A percentile compares a stretch with the other conserved stretches of the same genome.
Evolutionary conservation across 2,888 invertebrate genomes (phyloP).

Genomic region (Mongoloraphidia duomilia): DNA sequence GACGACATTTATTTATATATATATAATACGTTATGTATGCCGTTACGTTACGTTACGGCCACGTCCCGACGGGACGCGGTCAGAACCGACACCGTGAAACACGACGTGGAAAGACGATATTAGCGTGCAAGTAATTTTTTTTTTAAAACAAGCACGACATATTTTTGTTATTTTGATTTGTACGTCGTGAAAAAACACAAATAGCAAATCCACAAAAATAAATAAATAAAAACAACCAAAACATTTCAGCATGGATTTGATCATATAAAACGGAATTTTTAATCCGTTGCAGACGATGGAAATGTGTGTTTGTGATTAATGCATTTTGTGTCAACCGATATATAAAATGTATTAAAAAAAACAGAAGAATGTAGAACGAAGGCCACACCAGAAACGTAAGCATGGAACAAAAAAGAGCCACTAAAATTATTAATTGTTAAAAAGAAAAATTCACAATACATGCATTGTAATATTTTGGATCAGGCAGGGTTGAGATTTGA

Average conservation of each 20-base stretch:
- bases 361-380: not conserved
- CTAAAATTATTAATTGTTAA: conserved; percentile 12
- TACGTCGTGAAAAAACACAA: too few species aligned
- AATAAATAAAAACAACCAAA: too few species aligned
- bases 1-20: conserved; percentile 21
- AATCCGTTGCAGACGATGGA: not conserved
- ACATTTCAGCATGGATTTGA: not conserved
- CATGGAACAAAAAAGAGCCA: conserved; percentile 30
- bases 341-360: not conserved
- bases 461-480: too few species aligned
- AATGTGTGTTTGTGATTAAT: not conserved
- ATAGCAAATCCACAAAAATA: too few species aligned
- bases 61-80: not conserved
- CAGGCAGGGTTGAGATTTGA: too few species aligned
- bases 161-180: too few species aligned
- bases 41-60: conserved; percentile 29
- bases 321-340: not conserved
- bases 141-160: not conserved
- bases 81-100: not conserved
- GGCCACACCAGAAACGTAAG: conserved; percentile 23
- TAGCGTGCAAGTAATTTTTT: not conserved
- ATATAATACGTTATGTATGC: not conserved
- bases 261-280: not conserved
- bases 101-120: not conserved
- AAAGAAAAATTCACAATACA: not conserved